Base-by-base conservation (phyloP, 2,797 vertebrate genomes). In the Dendrocincla tyrannina region DNA sequence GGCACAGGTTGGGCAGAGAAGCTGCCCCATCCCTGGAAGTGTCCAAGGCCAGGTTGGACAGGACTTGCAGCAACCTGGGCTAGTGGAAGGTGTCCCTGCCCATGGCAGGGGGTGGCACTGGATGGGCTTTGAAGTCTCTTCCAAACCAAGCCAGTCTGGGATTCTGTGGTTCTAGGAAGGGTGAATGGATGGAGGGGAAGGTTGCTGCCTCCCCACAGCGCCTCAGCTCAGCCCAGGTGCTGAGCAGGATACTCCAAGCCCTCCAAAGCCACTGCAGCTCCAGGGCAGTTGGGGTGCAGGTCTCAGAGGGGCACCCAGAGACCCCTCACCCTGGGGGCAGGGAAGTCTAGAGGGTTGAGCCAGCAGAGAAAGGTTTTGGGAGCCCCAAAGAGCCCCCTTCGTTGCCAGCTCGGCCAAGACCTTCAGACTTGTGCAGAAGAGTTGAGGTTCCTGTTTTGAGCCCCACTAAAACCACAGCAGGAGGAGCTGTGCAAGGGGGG, bases 321-420 rank as follows among this genome's bases (percentile, higher is more conserved):
- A 23, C 46, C n/a, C 24, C 23, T 73, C 41, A 7, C 22, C 12
- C 63, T 47, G 68, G 37, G 19, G 28, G 37, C 24, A 53, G 47
- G 13, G 22, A 33, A 68, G 14, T 50, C 41, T 33, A 68, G 33
- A 76, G 42, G 39, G 23, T 27, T 39, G 37, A 76, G 44, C 22
- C 2, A 3, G 46, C 32, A 52, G 37, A 41, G 17, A 17, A 79
- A 12, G 13, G 17, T 4, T 32, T 24, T 7, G 17, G 12, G 49
- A 32, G 0, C 1, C 28, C 32, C 13, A 17, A 33, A 12, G 16
- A 78, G 5, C 30, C 11, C 35, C 66, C 32, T 5, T 3, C 0
- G 6, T 14, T 2, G 0, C 50, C 1, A 2, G 9, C 53, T 63
- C 22, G 67, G 20, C 56, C 0, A 0, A 72, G 49, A 55, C 7